Evolutionary conservation across 53 echinoderm and acorn worm genomes (phyloP).

Genomic region (Stichopus horrens): DNA sequence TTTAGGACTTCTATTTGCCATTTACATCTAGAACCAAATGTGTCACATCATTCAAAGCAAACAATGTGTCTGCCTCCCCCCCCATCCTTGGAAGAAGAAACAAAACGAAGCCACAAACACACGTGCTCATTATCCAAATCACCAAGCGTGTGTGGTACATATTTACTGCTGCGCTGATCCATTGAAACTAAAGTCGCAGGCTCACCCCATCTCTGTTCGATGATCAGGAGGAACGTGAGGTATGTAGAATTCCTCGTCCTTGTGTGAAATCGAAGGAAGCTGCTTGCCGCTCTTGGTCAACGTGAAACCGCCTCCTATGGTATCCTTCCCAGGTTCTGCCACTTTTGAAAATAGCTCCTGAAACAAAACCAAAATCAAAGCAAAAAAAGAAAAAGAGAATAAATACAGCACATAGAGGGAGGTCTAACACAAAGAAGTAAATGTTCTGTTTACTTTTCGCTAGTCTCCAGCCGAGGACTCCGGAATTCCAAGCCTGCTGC

Average conservation of each 20-base stretch:
- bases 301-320: neutral
- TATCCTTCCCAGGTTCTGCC: constrained; percentile 67
- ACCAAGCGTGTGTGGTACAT: too few relatives aligned
- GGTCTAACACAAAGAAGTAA: neutral
- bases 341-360: constrained; percentile 75
- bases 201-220: constrained; percentile 87
- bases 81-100: too few relatives aligned
- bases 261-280: constrained; percentile 53
- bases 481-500: too few relatives aligned
- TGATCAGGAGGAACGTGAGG: constrained; percentile 76
- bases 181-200: neutral
- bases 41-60: too few relatives aligned
- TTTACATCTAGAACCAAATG: too few relatives aligned
- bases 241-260: constrained; percentile 87
- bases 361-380: neutral
- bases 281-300: constrained; percentile 29
- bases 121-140: too few relatives aligned
- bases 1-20: too few relatives aligned
- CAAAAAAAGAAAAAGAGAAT: neutral
- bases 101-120: too few relatives aligned
- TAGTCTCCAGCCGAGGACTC: too few relatives aligned
- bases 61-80: too few relatives aligned
- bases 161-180: too few relatives aligned
- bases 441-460: too few relatives aligned
- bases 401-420: neutral